Evolutionary conservation across 1,140 invertebrate species (phyloP), one percentile per base, ranked within the genome.

Genomic region (Meloidogyne hapla): DNA sequence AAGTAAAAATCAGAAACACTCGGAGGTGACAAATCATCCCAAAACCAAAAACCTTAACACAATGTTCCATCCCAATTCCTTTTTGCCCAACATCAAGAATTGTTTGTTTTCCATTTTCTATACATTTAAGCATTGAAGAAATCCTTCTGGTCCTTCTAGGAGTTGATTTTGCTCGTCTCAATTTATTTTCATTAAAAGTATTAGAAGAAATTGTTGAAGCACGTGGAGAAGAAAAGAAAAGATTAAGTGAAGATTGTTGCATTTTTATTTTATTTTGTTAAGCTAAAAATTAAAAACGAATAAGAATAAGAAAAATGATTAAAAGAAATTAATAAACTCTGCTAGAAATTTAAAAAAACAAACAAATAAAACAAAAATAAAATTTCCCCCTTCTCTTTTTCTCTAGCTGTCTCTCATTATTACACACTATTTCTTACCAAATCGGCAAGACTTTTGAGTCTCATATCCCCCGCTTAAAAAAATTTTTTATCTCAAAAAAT

Each of bases 41-140:
- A 25, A 28, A n/a, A 40, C 18, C 15, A n/a, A 40, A 23, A 45
- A 81, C 80, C 45, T 79, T 67, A 45, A 38, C 25, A 67, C 80
- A 81, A 28, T 75, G 64, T 42, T 80, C 77, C 18, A 83, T 21
- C 12, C 80, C 80, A 70, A 81, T 71, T 15, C 81, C 77, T 28
- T 76, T 75, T 62, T 83, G 81, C 3, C 80, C 80, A 61, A 77
- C 78, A 76, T 81, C 80, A 28, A 81, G n/a, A 21, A 83, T 80
- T 26, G 42, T 81, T 70, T 81, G 80, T 13, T 65, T 68, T 5
- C 56, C 13, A 28, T 15, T 78, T 28, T 56, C 74, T 23, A 69
- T 42, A 75, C 13, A 12, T 75, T 75, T 74, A 10, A 75, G 6
- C 6, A 42, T 18, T 63, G 64, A 18, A 28, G 74, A 25, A n/a